Evolutionary conservation across 2,113 vertebrate genomes (phyloP).

Genomic region (Naja naja): DNA sequence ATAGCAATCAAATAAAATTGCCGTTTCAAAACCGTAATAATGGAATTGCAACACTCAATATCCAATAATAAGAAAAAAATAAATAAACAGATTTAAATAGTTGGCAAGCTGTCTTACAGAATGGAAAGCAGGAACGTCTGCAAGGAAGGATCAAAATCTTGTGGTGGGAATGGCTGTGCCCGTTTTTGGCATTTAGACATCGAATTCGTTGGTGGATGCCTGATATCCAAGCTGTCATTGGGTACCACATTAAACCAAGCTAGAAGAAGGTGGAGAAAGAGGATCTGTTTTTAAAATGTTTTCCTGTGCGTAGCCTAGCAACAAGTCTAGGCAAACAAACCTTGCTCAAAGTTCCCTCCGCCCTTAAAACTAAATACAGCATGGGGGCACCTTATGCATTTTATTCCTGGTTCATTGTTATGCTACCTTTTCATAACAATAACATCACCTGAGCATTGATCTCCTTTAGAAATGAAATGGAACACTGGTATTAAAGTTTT

Average conservation of each 20-base stretch:
- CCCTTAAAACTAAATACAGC: constrained; percentile 44
- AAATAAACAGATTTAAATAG: neutral
- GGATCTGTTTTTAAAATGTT: constrained; percentile 43
- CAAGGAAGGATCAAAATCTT: neutral
- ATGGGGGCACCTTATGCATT: constrained; percentile 50
- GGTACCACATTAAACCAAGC: neutral
- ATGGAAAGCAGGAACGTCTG: neutral
- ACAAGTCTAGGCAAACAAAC: constrained; percentile 56
- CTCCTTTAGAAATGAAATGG: constrained; percentile 59
- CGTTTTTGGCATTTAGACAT: neutral
- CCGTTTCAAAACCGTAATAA: neutral
- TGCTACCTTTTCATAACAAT: constrained; percentile 64
- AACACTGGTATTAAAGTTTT: constrained; percentile 56
- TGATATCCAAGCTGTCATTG: neutral
- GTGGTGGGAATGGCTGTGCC: neutral
- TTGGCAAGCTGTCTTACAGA: neutral
- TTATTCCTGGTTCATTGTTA: constrained; percentile 59
- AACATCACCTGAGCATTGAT: constrained; percentile 60
- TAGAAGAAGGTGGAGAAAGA: constrained; percentile 4
- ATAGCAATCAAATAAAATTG: neutral
- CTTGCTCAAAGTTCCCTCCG: neutral
- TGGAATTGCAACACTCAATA: neutral
- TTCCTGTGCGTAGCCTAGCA: constrained; percentile 55
- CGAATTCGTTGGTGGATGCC: neutral
- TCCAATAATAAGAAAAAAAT: neutral